phyloP scores from a whole-genome alignment of 2,888 invertebrate genomes.

The Aleiodes leptofemur region DNA sequence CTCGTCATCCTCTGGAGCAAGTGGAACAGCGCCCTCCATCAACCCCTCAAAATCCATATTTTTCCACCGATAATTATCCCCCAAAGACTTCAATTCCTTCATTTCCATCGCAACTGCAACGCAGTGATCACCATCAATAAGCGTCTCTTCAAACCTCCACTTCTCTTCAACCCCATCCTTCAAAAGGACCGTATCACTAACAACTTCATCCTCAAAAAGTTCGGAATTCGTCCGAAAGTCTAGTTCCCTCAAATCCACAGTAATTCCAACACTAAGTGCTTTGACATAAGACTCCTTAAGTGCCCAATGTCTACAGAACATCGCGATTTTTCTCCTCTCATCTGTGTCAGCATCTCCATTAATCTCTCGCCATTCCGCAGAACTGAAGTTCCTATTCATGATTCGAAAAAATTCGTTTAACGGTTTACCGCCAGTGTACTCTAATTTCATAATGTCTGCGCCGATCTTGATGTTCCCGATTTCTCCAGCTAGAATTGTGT shows the following conservation, averaged over 20 bases:
- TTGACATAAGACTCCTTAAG: conserved; percentile 97
- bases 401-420: conserved; percentile 89
- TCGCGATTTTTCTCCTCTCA: conserved; percentile 82
- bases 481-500: conserved; percentile 88
- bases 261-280: conserved; percentile 91
- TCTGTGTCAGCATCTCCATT: conserved; percentile 74
- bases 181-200: conserved; percentile 82
- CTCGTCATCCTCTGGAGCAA: conserved; percentile 76
- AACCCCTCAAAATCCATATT: conserved; percentile 80
- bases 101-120: conserved; percentile 83
- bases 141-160: conserved; percentile 91
- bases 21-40: conserved; percentile 77
- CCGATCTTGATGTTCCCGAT: conserved; percentile 78
- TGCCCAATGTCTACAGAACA: conserved; percentile 94
- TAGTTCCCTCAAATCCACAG: conserved; percentile 84
- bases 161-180: conserved; percentile 78
- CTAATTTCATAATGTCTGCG: conserved; percentile 93
- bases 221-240: conserved; percentile 82
- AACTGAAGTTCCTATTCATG: conserved; percentile 91
- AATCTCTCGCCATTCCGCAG: conserved; percentile 88
- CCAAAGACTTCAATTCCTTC: conserved; percentile 45
- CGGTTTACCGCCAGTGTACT: conserved; percentile 83
- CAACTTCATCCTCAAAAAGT: conserved; percentile 71
- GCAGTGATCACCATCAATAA: conserved; percentile 86
- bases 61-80: conserved; percentile 74